A percentile compares a stretch with the other conserved stretches of the same genome.
These are phyloP conservation scores for Aphidius colemani DNA, from an alignment of 2,888 invertebrate genomes.

Conservation along the genomic window DNA sequence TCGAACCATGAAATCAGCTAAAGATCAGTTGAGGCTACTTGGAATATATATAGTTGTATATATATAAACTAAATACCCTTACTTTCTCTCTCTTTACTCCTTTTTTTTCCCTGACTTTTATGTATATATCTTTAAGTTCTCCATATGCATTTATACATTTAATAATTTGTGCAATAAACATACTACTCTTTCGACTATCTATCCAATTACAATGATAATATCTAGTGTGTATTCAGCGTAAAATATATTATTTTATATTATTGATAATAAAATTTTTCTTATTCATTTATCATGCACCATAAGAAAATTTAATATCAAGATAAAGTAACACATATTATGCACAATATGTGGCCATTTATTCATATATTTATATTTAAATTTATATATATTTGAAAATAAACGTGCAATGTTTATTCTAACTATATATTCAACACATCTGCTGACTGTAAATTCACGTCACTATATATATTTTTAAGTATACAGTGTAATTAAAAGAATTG, in stretches of 20 bases:
- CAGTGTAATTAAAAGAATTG: conserved; percentile 18
- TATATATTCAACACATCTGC: conserved; percentile 14
- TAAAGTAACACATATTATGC: conserved; percentile 11
- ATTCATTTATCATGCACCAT: too few relatives aligned
- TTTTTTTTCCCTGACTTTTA: conserved; percentile 8
- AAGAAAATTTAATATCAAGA: conserved; percentile 4
- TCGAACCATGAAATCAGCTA: conserved; percentile 45
- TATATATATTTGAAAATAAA: neutral
- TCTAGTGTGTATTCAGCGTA: neutral
- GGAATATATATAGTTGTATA: conserved; percentile 2
- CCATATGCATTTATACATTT: neutral
- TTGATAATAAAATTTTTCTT: neutral
- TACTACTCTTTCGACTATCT: conserved; percentile 14
- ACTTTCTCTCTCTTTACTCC: conserved; percentile 4
- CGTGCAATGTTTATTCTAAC: conserved; percentile 10
- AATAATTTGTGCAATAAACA: conserved; percentile 19
- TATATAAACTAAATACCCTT: neutral
- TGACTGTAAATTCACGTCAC: conserved; percentile 15
- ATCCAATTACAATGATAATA: conserved; percentile 11
- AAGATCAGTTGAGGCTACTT: conserved; percentile 32
- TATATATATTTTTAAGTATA: neutral
- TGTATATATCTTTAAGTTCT: neutral
- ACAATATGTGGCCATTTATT: conserved; percentile 1
- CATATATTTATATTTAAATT: neutral
- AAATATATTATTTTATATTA: conserved; percentile 13